Conservation (phyloP, 1,140 invertebrate species). For the Pentalonia nigronervosa region DNA sequence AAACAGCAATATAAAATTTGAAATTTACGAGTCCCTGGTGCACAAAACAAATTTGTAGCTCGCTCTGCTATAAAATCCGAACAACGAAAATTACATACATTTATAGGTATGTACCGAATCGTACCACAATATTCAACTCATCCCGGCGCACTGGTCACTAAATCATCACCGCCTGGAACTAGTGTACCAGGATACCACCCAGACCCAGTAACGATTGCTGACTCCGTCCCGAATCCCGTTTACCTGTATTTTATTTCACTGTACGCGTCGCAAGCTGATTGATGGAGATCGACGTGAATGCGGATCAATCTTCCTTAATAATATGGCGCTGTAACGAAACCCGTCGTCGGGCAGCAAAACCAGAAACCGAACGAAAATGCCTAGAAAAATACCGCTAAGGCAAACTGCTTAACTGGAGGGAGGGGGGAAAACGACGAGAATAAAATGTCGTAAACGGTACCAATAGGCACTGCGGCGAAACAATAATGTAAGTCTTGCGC, state of each 20-base stretch:
- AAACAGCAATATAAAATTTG: too few relatives aligned
- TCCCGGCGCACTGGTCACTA: background rate
- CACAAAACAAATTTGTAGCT: too few relatives aligned
- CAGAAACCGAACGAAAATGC: background rate
- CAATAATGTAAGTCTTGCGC: background rate
- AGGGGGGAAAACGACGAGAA: background rate
- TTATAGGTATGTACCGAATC: background rate
- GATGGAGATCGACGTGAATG: background rate
- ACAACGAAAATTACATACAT: background rate
- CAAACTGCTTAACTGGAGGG: background rate
- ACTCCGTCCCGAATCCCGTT: background rate
- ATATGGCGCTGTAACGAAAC: background rate
- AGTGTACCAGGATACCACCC: too few relatives aligned
- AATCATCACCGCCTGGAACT: too few relatives aligned
- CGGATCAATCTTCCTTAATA: background rate
- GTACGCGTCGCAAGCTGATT: background rate
- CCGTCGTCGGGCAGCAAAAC: background rate
- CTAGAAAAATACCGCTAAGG: too few relatives aligned
- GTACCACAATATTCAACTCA: background rate
- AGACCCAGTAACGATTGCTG: too few relatives aligned
- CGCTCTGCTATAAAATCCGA: too few relatives aligned
- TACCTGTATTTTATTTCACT: conserved; percentile 10
- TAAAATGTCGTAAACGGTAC: background rate
- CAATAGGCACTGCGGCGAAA: background rate
- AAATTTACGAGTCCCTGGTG: too few relatives aligned